Evolutionary conservation across 2,888 invertebrate genomes (phyloP).

Genomic region (Macrostomum cliftonense): DNA sequence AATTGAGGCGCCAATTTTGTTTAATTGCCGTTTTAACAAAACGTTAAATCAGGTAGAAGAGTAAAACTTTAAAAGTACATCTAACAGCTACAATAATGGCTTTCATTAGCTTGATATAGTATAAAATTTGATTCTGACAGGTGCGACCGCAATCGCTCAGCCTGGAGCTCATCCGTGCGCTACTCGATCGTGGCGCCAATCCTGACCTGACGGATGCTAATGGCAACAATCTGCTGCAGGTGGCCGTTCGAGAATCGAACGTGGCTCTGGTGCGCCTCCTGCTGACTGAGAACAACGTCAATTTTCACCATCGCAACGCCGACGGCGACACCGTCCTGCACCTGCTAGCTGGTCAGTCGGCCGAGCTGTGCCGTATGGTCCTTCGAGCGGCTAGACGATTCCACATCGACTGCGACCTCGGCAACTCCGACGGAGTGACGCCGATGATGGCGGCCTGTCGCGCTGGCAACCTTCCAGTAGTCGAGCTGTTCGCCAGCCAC

Average conservation of each 20-base stretch:
- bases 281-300: neutral
- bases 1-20: too few species aligned
- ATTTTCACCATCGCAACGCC: neutral
- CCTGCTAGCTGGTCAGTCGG: neutral
- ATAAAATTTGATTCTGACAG: too few species aligned
- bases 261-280: neutral
- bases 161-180: neutral
- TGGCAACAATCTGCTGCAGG: neutral
- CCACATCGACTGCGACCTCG: neutral
- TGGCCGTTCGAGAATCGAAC: neutral
- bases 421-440: neutral
- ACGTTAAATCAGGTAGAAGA: too few species aligned
- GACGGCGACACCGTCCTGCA: neutral
- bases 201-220: neutral
- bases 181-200: neutral
- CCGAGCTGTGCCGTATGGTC: neutral
- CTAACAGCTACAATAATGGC: too few species aligned
- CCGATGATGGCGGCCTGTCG: neutral
- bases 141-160: neutral
- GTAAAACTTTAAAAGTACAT: too few species aligned
- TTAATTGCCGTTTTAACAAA: too few species aligned
- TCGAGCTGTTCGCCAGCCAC: neutral
- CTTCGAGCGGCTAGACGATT: neutral
- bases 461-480: neutral
- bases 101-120: too few species aligned